Evolutionary conservation across 2,797 vertebrate species (phyloP), one percentile per base, ranked within the genome.

Genomic region (Coracias cyanogaster): DNA sequence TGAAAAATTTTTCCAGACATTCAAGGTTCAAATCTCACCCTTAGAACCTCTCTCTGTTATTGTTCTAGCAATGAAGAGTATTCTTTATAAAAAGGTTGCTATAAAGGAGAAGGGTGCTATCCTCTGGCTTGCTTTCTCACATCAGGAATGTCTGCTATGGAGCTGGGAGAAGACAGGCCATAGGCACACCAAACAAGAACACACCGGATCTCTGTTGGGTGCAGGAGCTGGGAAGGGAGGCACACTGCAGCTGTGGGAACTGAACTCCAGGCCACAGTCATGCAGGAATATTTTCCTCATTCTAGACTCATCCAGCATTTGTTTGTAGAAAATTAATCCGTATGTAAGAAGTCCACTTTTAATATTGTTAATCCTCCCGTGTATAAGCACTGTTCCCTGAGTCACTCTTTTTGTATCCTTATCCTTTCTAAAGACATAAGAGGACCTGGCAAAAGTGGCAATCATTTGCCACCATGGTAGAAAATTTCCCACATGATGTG

Each of bases 141-240:
- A 12, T 45, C 29, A 52, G 10, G 6, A 84, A 13, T 41, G 15
- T 5, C 12, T 79, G 17, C 24, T 24, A 3, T 2, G 35, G 43
- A 73, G 7, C 19, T 62, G 20, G 22, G 9, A 80, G 14, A 48
- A 29, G 37, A 17, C 14, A 18, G 29, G 10, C 21, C 35, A 49
- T 3, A 25, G 33, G 8, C 26, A 25, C 18, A 28, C 6, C 31
- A 43, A 58, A 11, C 15, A 41, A 8, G 25, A 64, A 8, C 2
- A 12, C 2, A 3, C 19, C 1, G 0, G 35, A 17, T 10, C 20
- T 3, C 1, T 25, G 18, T 39, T 33, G 31, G 3, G 22, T 49
- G 9, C 35, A 85, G 35, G 21, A 79, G 6, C 25, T 2, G 7
- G 14, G 49, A 91, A 14, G 48, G 11, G 31, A 71, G 29, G 37